Conservation (phyloP, 2,888 invertebrate genomes). For the Orthonevra nobilis region DNA sequence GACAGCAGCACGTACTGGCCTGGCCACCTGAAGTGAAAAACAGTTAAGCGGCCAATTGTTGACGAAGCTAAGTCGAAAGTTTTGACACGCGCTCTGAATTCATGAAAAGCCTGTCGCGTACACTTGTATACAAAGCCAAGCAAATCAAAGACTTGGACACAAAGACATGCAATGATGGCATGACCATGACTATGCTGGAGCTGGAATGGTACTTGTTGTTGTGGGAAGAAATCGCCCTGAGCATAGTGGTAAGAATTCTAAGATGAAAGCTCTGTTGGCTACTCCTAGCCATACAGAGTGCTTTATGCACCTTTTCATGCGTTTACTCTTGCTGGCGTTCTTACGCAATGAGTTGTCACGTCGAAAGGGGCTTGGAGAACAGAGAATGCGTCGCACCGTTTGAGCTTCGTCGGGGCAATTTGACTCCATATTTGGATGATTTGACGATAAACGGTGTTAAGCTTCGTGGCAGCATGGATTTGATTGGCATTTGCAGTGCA, state of each 20-base stretch:
- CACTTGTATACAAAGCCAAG: conserved; percentile 20
- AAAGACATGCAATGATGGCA: conserved; percentile 30
- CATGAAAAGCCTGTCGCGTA: conserved; percentile 28
- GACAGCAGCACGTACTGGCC: conserved; percentile 33
- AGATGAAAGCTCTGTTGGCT: not conserved
- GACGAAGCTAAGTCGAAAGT: conserved; percentile 62
- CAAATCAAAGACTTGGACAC: conserved; percentile 25
- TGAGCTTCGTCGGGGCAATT: conserved; percentile 27
- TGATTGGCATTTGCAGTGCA: conserved; percentile 65
- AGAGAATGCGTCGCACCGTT: not conserved
- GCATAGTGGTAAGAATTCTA: conserved; percentile 14
- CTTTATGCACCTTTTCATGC: conserved; percentile 18
- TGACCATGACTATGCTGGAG: conserved; percentile 8
- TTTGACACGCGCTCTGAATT: conserved; percentile 68
- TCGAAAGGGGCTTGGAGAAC: conserved; percentile 19
- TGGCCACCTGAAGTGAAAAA: conserved; percentile 48
- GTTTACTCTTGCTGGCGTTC: conserved; percentile 24
- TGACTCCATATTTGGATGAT: conserved; percentile 63
- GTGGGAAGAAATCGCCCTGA: conserved; percentile 9
- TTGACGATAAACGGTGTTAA: conserved; percentile 51
- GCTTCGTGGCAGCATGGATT: too few relatives aligned
- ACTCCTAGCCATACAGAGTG: conserved; percentile 12
- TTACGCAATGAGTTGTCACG: conserved; percentile 43
- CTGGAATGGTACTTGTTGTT: not conserved
- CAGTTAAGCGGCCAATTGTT: conserved; percentile 59